Evolutionary conservation across 2,113 vertebrate genomes (phyloP).

Genomic region (Pelecanoides urinatrix): DNA sequence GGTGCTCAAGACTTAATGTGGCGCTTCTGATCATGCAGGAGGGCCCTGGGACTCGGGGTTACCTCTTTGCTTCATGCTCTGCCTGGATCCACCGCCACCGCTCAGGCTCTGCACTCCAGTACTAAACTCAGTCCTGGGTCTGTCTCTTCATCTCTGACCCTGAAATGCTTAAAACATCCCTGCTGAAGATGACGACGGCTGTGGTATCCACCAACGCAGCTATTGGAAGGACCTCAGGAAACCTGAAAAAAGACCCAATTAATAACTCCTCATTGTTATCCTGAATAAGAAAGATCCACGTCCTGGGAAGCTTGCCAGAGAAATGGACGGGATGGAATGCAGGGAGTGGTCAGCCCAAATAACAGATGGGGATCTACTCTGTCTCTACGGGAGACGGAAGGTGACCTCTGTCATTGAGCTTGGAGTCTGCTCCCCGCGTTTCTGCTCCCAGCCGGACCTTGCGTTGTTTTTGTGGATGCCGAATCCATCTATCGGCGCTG

Average conservation of each 20-base stretch:
- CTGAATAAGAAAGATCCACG: slow-evolving; percentile 60
- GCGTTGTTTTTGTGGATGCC: slow-evolving; percentile 10
- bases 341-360: slow-evolving; percentile 69
- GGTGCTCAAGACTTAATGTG: not conserved
- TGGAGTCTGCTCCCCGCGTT: slow-evolving; percentile 22
- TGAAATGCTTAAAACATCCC: not conserved
- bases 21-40: not conserved
- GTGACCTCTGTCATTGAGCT: slow-evolving; percentile 64
- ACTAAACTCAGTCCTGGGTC: not conserved
- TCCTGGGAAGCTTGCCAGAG: slow-evolving; percentile 56
- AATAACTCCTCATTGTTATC: slow-evolving; percentile 60
- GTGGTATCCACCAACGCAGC: not conserved
- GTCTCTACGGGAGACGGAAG: slow-evolving; percentile 66
- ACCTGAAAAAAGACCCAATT: slow-evolving; percentile 57
- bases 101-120: not conserved
- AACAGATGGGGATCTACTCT: slow-evolving; percentile 68
- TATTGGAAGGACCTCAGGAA: slow-evolving; percentile 55
- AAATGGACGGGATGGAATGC: slow-evolving; percentile 59
- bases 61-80: not conserved
- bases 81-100: fast-evolving
- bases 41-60: not conserved
- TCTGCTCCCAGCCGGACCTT: not conserved
- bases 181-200: not conserved
- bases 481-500: not conserved
- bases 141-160: not conserved